Base-by-base conservation (phyloP, 2,797 vertebrate species). In the Paguma larvata region DNA sequence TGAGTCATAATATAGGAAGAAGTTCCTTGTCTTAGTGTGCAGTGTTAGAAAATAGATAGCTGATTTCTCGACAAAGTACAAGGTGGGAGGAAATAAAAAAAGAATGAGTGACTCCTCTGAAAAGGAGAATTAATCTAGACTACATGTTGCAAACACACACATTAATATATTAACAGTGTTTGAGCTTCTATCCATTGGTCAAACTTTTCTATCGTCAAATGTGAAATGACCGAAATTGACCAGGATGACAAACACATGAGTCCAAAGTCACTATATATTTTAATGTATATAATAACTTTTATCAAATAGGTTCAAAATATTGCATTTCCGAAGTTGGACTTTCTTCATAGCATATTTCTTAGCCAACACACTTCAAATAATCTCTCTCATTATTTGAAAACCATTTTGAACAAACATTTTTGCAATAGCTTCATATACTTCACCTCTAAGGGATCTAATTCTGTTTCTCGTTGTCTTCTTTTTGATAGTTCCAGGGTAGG, bases 41-140 rank as follows among this genome's bases (percentile, higher is more conserved):
- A 94, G 34, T 84, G 41, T 88, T 96, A 93, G 86, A 95, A 97
- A 95, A 95, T 82, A 97, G 93, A 93, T 48, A 80, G 51, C 14
- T 97, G 82, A 91, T 83, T 96, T 68, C 77, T 97, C 1, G 1
- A 92, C 85, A 89, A 85, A 95, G 59, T 95, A 92, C 70, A 97
- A 79, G 7, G 89, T 91, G 53, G 77, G 85, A 77, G 67, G 85
- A 95, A 85, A 93, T 87, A 53, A 84, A 85, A 92, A 90, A 89
- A 70, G 86, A 95, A 82, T 79, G 75, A 90, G 59, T 89, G 82
- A 75, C 59, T 93, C 34, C 68, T 85, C 77, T 93, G 27, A 73
- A 92, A 91, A 80, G 30, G 12, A 94, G 63, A 91, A 70, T 95
- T 86, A 72, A 89, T 84, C 32, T 75, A 90, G 65, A 92, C 13